These are phyloP conservation scores for Charaxes varanes DNA, from an alignment of 1,140 invertebrate species.

Conservation along the genomic window DNA sequence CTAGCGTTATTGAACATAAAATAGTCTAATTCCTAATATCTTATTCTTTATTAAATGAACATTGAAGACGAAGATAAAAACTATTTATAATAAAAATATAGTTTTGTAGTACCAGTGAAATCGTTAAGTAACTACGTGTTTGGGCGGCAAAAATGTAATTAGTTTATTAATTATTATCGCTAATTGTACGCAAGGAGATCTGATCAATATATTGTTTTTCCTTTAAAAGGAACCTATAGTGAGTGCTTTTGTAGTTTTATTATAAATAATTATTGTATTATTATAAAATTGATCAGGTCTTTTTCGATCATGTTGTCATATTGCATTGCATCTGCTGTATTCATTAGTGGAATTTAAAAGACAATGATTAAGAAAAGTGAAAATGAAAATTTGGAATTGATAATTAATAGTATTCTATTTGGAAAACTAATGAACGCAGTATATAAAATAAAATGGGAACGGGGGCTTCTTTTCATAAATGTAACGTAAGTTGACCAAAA, in stretches of 20 bases:
- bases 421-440: constrained; percentile 5
- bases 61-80: too few relatives aligned
- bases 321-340: background rate
- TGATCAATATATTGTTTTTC: constrained; percentile 36
- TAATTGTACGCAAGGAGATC: constrained; percentile 26
- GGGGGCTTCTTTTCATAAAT: too few relatives aligned
- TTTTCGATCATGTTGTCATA: too few relatives aligned
- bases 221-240: constrained; percentile 34
- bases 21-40: too few relatives aligned
- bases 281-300: constrained; percentile 38
- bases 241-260: constrained; percentile 21
- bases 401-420: background rate
- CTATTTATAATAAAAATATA: too few relatives aligned
- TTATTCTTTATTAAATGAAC: too few relatives aligned
- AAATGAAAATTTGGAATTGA: too few relatives aligned
- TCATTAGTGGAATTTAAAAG: constrained; percentile 1
- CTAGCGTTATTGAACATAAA: too few relatives aligned
- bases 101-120: too few relatives aligned
- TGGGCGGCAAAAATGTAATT: constrained; percentile 1
- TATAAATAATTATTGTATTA: constrained; percentile 23
- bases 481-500: too few relatives aligned
- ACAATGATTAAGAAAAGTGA: background rate
- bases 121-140: too few relatives aligned
- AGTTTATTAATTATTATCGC: constrained; percentile 6
- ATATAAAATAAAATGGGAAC: background rate